A percentile compares a stretch with the other conserved stretches of the same genome.
Evolutionary conservation across 2,113 vertebrate genomes (phyloP).

Genomic region (Orientallactaga bullata): DNA sequence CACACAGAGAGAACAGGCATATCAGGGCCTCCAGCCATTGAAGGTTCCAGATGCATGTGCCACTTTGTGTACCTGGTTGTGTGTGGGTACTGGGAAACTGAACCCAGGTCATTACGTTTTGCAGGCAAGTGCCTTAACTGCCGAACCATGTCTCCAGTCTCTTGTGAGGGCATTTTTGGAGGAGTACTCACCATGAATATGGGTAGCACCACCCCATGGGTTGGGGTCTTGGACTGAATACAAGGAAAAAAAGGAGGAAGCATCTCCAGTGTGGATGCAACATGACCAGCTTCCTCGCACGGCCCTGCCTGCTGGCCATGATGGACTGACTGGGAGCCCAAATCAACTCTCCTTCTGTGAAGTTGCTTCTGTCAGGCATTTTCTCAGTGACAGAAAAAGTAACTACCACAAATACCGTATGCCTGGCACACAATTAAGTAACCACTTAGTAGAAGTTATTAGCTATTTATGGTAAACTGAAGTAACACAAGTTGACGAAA

Average conservation of each 20-base stretch:
- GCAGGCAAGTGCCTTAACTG: no score
- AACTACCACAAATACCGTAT: not conserved
- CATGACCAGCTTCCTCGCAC: accelerated
- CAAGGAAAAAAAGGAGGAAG: not conserved
- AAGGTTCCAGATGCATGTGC: no score
- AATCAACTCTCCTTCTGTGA: not conserved
- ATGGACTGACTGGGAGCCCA: not conserved
- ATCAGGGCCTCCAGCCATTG: no score
- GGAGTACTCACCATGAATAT: not conserved
- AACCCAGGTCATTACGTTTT: no score
- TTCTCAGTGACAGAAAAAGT: not conserved
- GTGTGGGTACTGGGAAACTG: no score
- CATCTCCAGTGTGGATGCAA: not conserved
- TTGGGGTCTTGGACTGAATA: not conserved
- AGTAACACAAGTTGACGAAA: not conserved
- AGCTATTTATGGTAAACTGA: not conserved
- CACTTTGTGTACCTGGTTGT: no score
- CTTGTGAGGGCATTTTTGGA: not conserved
- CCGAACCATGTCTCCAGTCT: no score
- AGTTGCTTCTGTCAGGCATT: not conserved
- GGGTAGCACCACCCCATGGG: no score
- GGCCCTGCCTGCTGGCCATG: no score
- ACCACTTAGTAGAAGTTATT: not conserved
- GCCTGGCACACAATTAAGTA: not conserved
- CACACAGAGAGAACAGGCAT: no score